Percentiles rank a stretch among this genome's conserved stretches.
phyloP scores from a whole-genome alignment of 2,113 vertebrate species.

The Arothron firmamentum region DNA sequence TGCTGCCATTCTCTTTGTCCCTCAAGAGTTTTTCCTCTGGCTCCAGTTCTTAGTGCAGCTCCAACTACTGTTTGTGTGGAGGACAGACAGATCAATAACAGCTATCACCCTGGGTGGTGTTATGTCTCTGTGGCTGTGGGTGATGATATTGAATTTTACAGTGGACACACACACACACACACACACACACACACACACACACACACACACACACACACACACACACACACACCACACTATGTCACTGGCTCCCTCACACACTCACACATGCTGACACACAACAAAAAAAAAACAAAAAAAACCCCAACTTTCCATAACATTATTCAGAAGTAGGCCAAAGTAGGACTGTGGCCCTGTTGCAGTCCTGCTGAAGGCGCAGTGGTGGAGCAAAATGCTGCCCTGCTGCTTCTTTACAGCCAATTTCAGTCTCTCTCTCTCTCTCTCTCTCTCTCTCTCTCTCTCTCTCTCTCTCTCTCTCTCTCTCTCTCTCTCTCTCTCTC shows the following conservation, averaged over 20 bases:
- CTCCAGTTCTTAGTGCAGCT: constrained; percentile 12
- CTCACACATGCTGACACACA: constrained; percentile 6
- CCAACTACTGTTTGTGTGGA: not conserved
- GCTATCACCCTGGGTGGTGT: constrained; percentile 14
- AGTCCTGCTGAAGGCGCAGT: constrained; percentile 36
- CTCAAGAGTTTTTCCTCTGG: constrained; percentile 19
- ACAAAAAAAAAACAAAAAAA: constrained; percentile 13
- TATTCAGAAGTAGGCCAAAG: constrained; percentile 67
- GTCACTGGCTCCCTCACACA: constrained; percentile 5
- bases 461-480: not conserved
- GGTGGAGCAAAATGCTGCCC: constrained; percentile 33
- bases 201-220: constrained; percentile 7
- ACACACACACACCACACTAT: too few relatives aligned
- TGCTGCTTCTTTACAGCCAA: constrained; percentile 4
- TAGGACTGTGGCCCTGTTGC: constrained; percentile 48
- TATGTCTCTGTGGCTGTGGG: constrained; percentile 35
- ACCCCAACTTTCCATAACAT: constrained; percentile 46
- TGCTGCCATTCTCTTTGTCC: constrained; percentile 11
- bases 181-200: constrained; percentile 4
- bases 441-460: constrained; percentile 5
- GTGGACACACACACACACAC: constrained; percentile 27
- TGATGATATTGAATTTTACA: constrained; percentile 47
- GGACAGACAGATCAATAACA: constrained; percentile 42
- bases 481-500: constrained; percentile 10
- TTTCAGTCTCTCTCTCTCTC: not conserved